Conservation (phyloP, 2,113 vertebrate genomes). For the Phainopepla nitens region DNA sequence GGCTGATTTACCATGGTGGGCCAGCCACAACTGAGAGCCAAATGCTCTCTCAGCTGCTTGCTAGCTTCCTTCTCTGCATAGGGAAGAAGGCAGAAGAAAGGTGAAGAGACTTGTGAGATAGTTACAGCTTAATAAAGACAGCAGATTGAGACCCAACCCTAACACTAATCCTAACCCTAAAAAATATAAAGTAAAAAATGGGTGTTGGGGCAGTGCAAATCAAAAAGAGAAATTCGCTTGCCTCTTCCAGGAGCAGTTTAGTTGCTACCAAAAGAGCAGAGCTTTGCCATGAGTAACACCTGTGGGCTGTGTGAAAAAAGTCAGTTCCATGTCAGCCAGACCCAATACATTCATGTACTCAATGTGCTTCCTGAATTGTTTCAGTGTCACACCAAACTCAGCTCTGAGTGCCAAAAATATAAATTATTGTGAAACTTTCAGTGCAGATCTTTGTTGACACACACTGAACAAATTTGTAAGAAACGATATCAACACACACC, state of each 20-base stretch:
- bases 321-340: neutral
- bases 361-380: neutral
- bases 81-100: neutral
- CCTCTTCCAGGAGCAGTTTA: neutral
- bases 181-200: neutral
- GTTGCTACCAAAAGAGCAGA: neutral
- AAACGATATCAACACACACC: neutral
- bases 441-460: neutral
- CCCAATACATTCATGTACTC: fast-evolving
- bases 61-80: fast-evolving
- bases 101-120: neutral
- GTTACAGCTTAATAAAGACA: neutral
- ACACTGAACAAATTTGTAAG: neutral
- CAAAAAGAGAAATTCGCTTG: neutral
- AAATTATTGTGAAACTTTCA: neutral
- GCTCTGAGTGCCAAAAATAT: neutral
- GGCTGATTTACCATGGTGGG: fast-evolving
- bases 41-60: fast-evolving
- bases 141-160: neutral
- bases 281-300: fast-evolving
- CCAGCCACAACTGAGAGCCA: neutral
- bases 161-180: neutral
- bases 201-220: neutral
- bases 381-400: neutral
- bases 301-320: neutral